Evolutionary conservation across 2,113 vertebrate genomes (phyloP).

Genomic region (Conger conger): DNA sequence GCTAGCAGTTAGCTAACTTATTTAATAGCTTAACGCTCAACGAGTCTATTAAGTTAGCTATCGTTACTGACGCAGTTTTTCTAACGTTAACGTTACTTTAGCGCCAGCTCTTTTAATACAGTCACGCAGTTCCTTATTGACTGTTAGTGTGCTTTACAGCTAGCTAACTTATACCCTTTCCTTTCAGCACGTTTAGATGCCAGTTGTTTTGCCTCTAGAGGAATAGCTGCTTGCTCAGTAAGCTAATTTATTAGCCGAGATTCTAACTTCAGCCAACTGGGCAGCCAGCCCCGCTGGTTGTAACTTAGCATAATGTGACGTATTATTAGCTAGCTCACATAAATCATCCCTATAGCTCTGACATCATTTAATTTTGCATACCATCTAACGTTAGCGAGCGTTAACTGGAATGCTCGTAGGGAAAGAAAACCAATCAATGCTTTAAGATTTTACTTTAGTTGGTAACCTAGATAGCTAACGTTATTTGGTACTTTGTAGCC

Average conservation of each 20-base stretch:
- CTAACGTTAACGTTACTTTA: too few relatives aligned
- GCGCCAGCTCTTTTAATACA: too few relatives aligned
- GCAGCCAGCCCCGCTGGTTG: not conserved
- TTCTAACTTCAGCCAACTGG: not conserved
- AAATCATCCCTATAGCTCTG: too few relatives aligned
- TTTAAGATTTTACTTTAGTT: not conserved
- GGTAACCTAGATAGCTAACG: not conserved
- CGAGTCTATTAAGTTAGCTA: too few relatives aligned
- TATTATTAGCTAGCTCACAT: too few relatives aligned
- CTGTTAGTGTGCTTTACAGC: too few relatives aligned
- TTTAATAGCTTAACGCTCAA: too few relatives aligned
- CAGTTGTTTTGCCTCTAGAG: not conserved
- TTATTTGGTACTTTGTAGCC: not conserved
- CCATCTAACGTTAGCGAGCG: not conserved
- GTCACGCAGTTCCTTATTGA: too few relatives aligned
- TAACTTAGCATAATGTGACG: not conserved
- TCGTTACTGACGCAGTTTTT: too few relatives aligned
- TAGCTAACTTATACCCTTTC: not conserved
- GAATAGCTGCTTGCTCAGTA: not conserved
- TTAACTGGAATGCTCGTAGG: not conserved
- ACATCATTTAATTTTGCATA: not conserved
- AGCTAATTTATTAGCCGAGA: too few relatives aligned
- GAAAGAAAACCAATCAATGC: not conserved
- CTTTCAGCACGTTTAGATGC: too few relatives aligned
- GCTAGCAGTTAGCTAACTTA: too few relatives aligned